Evolutionary conservation across 1,140 invertebrate genomes (phyloP).

Genomic region (Orussus abietinus): DNA sequence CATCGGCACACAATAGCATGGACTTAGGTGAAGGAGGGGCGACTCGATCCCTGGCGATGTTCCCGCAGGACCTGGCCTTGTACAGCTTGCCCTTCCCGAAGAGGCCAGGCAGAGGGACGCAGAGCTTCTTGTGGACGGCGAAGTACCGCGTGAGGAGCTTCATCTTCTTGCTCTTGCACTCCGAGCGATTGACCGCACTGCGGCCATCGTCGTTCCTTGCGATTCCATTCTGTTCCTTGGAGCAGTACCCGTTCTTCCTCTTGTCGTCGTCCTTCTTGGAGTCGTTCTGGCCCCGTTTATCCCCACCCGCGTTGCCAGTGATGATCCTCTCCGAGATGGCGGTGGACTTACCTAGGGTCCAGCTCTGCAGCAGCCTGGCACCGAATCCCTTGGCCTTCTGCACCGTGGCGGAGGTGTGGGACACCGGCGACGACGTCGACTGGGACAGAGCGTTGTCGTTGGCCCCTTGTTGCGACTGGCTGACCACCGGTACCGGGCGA

Average conservation of each 20-base stretch:
- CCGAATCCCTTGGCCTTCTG: conserved; percentile 51
- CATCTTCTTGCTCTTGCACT: conserved; percentile 54
- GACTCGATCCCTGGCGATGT: conserved; percentile 54
- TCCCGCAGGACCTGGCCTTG: conserved; percentile 61
- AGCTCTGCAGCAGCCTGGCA: conserved; percentile 48
- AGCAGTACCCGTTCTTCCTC: background rate
- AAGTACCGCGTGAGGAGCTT: conserved; percentile 63
- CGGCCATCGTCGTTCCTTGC: background rate
- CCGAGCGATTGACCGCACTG: background rate
- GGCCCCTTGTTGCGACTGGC: too few relatives aligned
- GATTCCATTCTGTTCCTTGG: background rate
- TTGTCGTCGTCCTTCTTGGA: too few relatives aligned
- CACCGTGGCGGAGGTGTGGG: conserved; percentile 25
- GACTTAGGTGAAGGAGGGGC: conserved; percentile 41
- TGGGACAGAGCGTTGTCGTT: background rate
- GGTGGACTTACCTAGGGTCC: conserved; percentile 32
- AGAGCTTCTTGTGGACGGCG: conserved; percentile 60
- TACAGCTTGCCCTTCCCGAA: conserved; percentile 57
- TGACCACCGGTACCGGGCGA: background rate
- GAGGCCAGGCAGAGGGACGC: conserved; percentile 55
- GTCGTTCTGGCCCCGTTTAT: too few relatives aligned
- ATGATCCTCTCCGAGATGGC: background rate
- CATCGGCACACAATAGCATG: conserved; percentile 39
- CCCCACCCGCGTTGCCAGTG: background rate
- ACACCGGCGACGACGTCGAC: conserved; percentile 23